phyloP scores from a whole-genome alignment of 1,140 invertebrate genomes.

The Aricia agestis region DNA sequence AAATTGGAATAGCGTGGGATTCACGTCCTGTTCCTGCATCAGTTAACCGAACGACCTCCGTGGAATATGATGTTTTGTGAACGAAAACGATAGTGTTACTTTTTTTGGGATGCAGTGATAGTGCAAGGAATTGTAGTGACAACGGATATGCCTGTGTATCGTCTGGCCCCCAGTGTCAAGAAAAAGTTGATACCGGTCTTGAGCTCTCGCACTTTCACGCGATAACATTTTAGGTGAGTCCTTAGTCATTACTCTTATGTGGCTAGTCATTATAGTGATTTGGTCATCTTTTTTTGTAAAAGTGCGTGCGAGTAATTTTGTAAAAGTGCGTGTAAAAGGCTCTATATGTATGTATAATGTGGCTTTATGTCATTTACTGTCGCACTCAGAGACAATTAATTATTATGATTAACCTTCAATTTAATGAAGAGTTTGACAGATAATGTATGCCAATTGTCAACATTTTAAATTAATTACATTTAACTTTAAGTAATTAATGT shows the following conservation, averaged over 20 bases:
- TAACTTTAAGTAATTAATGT: too few species aligned
- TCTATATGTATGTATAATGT: too few species aligned
- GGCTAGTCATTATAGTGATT: conserved; percentile 30
- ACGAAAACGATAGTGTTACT: conserved; percentile 35
- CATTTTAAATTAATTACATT: too few species aligned
- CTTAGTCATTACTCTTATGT: conserved; percentile 43
- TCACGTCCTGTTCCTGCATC: conserved; percentile 27
- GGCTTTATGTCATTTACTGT: too few species aligned
- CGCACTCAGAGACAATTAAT: too few species aligned
- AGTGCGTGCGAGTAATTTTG: too few species aligned
- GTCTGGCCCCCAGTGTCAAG: conserved; percentile 63
- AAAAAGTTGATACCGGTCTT: conserved; percentile 62
- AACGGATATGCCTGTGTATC: conserved; percentile 69
- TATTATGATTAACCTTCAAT: too few species aligned
- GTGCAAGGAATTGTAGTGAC: conserved; percentile 33
- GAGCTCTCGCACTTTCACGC: conserved; percentile 56
- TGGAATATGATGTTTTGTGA: conserved; percentile 43
- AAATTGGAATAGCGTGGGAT: conserved; percentile 40
- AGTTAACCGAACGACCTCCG: conserved; percentile 33
- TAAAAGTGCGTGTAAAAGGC: too few species aligned
- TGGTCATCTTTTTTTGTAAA: too few species aligned
- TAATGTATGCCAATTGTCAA: too few species aligned
- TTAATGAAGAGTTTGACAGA: too few species aligned
- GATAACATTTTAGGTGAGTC: conserved; percentile 73
- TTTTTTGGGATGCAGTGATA: conserved; percentile 64